A percentile compares a stretch with the other conserved stretches of the same genome.
Conservation (phyloP, 2,888 invertebrate genomes). For the Sminthurinus aureus region DNA sequence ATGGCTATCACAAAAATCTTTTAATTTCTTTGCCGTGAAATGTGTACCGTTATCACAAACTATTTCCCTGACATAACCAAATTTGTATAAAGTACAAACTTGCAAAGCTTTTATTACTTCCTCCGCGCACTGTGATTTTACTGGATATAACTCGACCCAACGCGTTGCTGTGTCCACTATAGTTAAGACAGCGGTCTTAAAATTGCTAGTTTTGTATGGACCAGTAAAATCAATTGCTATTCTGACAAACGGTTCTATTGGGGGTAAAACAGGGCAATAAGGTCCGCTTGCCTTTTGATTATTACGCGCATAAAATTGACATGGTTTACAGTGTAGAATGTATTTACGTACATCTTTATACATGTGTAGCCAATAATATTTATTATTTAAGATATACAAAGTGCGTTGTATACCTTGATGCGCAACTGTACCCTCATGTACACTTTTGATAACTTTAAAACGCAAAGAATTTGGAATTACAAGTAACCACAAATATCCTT, state of each 20-base stretch:
- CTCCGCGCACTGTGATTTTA: no score
- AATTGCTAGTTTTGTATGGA: background rate
- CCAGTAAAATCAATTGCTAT: slow-evolving; percentile 1
- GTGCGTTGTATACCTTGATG: slow-evolving; percentile 11
- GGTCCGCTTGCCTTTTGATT: background rate
- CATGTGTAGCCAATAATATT: slow-evolving; percentile 26
- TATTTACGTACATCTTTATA: background rate
- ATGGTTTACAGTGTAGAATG: background rate
- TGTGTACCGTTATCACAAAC: background rate
- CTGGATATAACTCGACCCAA: no score
- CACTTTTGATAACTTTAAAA: background rate
- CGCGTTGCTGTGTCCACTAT: background rate
- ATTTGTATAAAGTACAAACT: no score
- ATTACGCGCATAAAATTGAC: slow-evolving; percentile 1
- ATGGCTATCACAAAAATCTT: background rate
- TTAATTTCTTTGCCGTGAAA: background rate
- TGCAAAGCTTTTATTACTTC: no score
- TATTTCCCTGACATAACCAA: background rate
- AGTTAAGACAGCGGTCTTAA: background rate
- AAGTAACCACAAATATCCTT: slow-evolving; percentile 4
- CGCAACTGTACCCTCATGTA: background rate
- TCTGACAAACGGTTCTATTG: background rate
- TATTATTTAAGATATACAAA: background rate
- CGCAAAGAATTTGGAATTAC: slow-evolving; percentile 3
- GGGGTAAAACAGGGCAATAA: background rate